These are phyloP conservation scores for Sepioteuthis lessoniana DNA, from an alignment of 2,888 invertebrate genomes.

Conservation along the genomic window DNA sequence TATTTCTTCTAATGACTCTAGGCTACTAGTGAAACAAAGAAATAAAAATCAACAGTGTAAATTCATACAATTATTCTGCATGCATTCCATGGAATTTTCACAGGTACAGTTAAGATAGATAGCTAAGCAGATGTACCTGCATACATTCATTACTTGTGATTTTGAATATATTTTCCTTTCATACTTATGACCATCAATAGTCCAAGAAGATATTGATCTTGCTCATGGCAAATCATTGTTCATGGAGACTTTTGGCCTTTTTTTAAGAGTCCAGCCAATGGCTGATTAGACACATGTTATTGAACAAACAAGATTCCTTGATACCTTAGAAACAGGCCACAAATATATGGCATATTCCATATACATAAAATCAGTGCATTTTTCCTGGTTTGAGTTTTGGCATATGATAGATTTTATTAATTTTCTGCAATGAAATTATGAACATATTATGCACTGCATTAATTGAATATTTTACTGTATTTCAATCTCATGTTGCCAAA, in stretches of 20 bases:
- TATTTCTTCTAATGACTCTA: no score
- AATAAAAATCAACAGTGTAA: no score
- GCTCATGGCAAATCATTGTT: conserved; percentile 19
- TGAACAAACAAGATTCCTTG: not conserved
- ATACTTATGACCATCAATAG: not conserved
- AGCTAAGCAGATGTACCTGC: not conserved
- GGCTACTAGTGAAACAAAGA: no score
- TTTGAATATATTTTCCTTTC: not conserved
- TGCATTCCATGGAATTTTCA: no score
- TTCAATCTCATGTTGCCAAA: no score
- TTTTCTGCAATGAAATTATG: not conserved
- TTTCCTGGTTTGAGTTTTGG: not conserved
- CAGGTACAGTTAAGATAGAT: no score
- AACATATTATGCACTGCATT: no score
- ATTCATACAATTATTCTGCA: no score
- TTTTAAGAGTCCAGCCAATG: conserved; percentile 10
- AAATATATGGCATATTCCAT: not conserved
- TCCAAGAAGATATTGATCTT: not conserved
- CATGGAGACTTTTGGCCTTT: conserved; percentile 33
- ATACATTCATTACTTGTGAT: not conserved
- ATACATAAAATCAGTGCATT: not conserved
- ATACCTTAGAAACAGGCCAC: not conserved
- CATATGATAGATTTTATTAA: no score
- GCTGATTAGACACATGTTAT: conserved; percentile 16
- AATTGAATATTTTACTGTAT: no score